Evolutionary conservation across 2,888 invertebrate species (phyloP).

Genomic region (Limnephilus lunatus): DNA sequence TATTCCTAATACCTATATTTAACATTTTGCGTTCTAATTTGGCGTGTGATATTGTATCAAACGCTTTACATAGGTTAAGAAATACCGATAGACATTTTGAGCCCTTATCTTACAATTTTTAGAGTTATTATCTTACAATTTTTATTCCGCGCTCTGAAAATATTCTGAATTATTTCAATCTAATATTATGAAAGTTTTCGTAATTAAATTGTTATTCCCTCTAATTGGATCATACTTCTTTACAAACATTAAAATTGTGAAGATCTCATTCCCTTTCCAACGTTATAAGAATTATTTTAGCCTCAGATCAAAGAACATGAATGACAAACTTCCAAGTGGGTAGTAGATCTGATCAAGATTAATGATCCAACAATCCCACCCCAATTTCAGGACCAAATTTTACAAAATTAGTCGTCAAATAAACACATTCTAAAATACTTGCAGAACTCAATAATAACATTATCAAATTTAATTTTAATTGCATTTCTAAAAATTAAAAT

Average conservation of each 20-base stretch:
- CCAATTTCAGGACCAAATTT: conserved; percentile 5
- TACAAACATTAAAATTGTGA: neutral
- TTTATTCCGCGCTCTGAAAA: neutral
- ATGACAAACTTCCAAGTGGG: conserved; percentile 34
- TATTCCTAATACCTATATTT: too few species aligned
- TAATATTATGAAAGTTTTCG: neutral
- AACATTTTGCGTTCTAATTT: too few species aligned
- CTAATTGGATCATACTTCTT: neutral
- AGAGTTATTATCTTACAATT: neutral
- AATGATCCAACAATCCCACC: neutral
- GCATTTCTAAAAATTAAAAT: too few species aligned
- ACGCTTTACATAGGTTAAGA: too few species aligned
- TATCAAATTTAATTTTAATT: too few species aligned
- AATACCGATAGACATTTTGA: too few species aligned
- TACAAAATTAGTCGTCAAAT: neutral
- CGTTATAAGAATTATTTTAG: neutral
- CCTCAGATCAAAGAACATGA: neutral
- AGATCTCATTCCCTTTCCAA: neutral
- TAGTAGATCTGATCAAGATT: conserved; percentile 47
- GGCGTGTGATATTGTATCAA: too few species aligned
- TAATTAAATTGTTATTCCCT: neutral
- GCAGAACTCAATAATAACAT: too few species aligned
- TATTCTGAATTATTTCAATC: neutral
- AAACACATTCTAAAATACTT: too few species aligned
- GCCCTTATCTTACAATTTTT: too few species aligned